Percentiles rank a stretch among this genome's conserved stretches.
These are phyloP conservation scores for Leptopilina myrica DNA, from an alignment of 2,888 invertebrate genomes.

Conservation along the genomic window DNA sequence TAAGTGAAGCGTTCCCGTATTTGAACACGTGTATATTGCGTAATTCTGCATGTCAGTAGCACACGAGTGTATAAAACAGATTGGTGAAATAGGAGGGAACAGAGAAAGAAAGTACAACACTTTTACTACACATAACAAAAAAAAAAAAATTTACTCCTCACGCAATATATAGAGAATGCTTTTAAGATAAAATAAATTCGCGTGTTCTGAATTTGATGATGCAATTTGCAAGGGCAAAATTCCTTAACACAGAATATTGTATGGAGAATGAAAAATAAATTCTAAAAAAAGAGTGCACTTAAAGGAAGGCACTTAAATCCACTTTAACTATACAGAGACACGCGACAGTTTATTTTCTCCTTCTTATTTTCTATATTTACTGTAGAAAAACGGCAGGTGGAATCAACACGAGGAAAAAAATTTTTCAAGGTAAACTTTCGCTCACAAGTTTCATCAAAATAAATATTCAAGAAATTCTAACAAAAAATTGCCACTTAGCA, in stretches of 20 bases:
- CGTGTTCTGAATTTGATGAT: constrained; percentile 3
- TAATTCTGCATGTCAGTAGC: constrained; percentile 5
- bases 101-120: neutral
- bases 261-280: neutral
- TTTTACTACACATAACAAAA: neutral
- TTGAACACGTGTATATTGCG: constrained; percentile 12
- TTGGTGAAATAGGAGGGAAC: neutral
- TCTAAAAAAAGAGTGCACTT: neutral
- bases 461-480: no score
- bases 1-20: neutral
- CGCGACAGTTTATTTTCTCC: neutral
- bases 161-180: constrained; percentile 16
- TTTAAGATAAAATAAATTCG: constrained; percentile 4
- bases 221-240: constrained; percentile 25
- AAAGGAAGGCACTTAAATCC: neutral
- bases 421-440: neutral
- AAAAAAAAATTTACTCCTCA: constrained; percentile 9
- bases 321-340: neutral
- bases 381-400: neutral
- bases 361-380: neutral
- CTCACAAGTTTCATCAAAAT: no score
- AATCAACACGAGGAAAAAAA: neutral
- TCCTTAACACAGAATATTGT: neutral
- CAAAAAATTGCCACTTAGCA: no score
- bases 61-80: constrained; percentile 25